A percentile compares a stretch with the other conserved stretches of the same genome.
Evolutionary conservation across 2,888 invertebrate genomes (phyloP).

Genomic region (Tetheella fluctuosa): DNA sequence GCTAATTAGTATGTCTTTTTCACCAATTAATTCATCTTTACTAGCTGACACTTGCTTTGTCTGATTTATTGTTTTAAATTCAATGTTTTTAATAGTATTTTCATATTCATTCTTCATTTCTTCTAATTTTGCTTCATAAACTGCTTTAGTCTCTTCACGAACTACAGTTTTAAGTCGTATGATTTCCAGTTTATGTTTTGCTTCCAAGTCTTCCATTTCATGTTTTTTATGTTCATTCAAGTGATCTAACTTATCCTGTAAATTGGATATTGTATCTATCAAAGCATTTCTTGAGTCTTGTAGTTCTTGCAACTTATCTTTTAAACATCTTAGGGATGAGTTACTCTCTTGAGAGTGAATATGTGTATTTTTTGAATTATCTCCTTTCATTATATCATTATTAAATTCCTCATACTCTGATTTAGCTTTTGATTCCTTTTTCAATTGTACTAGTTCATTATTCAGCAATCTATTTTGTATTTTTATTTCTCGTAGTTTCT

Average conservation of each 20-base stretch:
- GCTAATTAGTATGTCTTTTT: slow-evolving; percentile 58
- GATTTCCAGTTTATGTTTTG: slow-evolving; percentile 61
- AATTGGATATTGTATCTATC: slow-evolving; percentile 50
- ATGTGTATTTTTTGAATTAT: slow-evolving; percentile 50
- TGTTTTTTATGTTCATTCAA: slow-evolving; percentile 56
- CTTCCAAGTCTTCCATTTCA: slow-evolving; percentile 63
- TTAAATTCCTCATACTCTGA: slow-evolving; percentile 27
- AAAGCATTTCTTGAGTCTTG: slow-evolving; percentile 56
- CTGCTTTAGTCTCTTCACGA: slow-evolving; percentile 52
- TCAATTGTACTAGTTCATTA: slow-evolving; percentile 56
- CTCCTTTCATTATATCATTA: slow-evolving; percentile 42
- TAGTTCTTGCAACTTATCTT: slow-evolving; percentile 58
- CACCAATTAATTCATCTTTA: slow-evolving; percentile 48
- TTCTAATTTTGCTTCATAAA: slow-evolving; percentile 59
- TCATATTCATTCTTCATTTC: slow-evolving; percentile 56
- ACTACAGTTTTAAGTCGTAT: slow-evolving; percentile 50
- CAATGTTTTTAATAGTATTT: slow-evolving; percentile 45
- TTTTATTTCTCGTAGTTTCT: slow-evolving; percentile 71
- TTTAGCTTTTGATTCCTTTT: slow-evolving; percentile 45
- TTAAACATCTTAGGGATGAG: slow-evolving; percentile 52
- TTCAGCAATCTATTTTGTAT: slow-evolving; percentile 63
- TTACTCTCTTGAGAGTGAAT: slow-evolving; percentile 46
- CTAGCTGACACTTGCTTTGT: slow-evolving; percentile 38
- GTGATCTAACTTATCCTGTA: slow-evolving; percentile 59
- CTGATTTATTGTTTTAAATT: slow-evolving; percentile 41